These are phyloP conservation scores for Drosophila affinis DNA, from an alignment of 2,888 invertebrate species.

Conservation along the genomic window DNA sequence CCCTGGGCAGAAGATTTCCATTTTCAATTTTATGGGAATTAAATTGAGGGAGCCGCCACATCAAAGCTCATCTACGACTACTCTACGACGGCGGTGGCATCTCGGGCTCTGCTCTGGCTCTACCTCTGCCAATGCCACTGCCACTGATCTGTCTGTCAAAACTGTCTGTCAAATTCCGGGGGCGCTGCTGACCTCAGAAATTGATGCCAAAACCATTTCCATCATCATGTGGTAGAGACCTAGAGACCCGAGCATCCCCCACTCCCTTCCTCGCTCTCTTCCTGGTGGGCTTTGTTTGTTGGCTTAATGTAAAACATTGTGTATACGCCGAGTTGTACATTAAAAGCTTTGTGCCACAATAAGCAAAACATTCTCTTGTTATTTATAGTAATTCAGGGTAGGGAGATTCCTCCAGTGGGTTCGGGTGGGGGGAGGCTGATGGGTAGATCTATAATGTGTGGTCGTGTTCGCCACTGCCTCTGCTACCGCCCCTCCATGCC, in stretches of 20 bases:
- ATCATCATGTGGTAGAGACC: constrained; percentile 35
- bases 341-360: constrained; percentile 72
- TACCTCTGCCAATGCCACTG: not conserved
- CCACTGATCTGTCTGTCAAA: constrained; percentile 48
- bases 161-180: constrained; percentile 51
- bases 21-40: constrained; percentile 27
- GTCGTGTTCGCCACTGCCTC: not conserved
- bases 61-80: not conserved
- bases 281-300: constrained; percentile 63
- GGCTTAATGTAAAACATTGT: constrained; percentile 76
- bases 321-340: constrained; percentile 68
- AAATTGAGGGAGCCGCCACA: constrained; percentile 16
- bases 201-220: constrained; percentile 51
- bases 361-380: constrained; percentile 61
- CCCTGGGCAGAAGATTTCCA: not conserved
- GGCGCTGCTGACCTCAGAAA: constrained; percentile 27
- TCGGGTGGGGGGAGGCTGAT: not conserved
- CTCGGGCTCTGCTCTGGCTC: too few relatives aligned
- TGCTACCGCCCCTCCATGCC: not conserved
- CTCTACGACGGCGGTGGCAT: not conserved
- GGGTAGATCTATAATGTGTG: not conserved
- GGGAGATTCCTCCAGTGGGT: constrained; percentile 12
- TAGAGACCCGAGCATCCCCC: constrained; percentile 20
- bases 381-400: constrained; percentile 29
- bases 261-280: not conserved